phyloP scores from a whole-genome alignment of 2,113 vertebrate genomes.

The Spheniscus mendiculus region DNA sequence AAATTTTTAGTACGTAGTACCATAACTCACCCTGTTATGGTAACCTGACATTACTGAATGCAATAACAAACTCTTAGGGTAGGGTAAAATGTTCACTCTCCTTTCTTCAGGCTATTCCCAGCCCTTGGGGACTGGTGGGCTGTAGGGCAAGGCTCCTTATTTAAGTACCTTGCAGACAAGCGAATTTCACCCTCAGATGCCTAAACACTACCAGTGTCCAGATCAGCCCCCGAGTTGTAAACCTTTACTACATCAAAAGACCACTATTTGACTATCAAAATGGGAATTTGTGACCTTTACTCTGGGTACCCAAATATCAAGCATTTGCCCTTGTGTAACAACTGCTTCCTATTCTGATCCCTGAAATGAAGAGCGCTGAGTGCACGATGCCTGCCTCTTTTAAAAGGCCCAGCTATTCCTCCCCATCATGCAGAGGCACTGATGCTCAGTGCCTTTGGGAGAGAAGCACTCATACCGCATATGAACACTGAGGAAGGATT shows the following conservation, averaged over 20 bases:
- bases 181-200: neutral
- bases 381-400: neutral
- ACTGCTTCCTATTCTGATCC: neutral
- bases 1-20: neutral
- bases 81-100: neutral
- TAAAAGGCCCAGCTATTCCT: neutral
- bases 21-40: rapidly evolving
- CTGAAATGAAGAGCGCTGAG: neutral
- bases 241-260: neutral
- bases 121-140: neutral
- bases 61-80: neutral
- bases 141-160: neutral
- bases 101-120: neutral
- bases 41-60: neutral
- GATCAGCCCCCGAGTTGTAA: neutral
- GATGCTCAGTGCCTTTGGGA: neutral
- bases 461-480: neutral
- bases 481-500: neutral
- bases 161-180: neutral
- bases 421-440: neutral
- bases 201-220: neutral
- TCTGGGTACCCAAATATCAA: neutral
- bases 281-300: neutral
- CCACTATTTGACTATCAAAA: neutral
- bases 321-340: neutral